Percentiles rank a stretch among this genome's conserved stretches.
Conservation (phyloP, 2,888 invertebrate species). For the Acrobasis suavella region DNA sequence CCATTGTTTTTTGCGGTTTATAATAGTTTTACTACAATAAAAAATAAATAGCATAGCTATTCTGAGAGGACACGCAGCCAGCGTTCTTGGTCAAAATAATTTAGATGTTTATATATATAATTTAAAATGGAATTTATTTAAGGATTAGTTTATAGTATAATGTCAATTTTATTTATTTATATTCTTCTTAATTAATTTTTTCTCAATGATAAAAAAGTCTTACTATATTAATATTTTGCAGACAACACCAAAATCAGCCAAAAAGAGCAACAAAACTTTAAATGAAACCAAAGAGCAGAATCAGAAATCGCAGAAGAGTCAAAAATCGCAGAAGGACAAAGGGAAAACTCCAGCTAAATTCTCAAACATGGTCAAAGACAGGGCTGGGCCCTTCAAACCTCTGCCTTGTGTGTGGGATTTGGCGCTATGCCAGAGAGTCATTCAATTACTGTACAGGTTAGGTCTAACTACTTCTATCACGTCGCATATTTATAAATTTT, state of each 20-base stretch:
- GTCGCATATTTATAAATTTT: too few species aligned
- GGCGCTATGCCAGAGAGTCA: slow-evolving; percentile 52
- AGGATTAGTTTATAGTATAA: too few species aligned
- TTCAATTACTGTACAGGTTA: slow-evolving; percentile 67
- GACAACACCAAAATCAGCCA: slow-evolving; percentile 56
- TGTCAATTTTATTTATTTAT: too few species aligned
- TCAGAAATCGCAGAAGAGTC: slow-evolving; percentile 58
- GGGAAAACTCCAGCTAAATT: slow-evolving; percentile 55
- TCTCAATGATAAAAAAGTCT: too few species aligned
- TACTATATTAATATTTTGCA: slow-evolving; percentile 36
- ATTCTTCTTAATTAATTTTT: too few species aligned
- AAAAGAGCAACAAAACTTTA: slow-evolving; percentile 57
- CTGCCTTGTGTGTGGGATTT: slow-evolving; percentile 68
- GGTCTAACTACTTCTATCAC: not conserved
- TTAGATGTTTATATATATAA: too few species aligned
- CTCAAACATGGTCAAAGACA: slow-evolving; percentile 57
- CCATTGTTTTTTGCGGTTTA: too few species aligned
- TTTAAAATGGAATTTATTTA: too few species aligned
- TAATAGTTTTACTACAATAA: too few species aligned
- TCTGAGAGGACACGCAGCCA: too few species aligned
- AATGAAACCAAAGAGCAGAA: slow-evolving; percentile 60
- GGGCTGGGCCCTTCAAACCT: slow-evolving; percentile 64
- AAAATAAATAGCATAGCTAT: too few species aligned
- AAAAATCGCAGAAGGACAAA: slow-evolving; percentile 60
- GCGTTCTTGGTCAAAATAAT: too few species aligned